Conservation (phyloP, 2,888 invertebrate genomes). For the Nysson spinosus region DNA sequence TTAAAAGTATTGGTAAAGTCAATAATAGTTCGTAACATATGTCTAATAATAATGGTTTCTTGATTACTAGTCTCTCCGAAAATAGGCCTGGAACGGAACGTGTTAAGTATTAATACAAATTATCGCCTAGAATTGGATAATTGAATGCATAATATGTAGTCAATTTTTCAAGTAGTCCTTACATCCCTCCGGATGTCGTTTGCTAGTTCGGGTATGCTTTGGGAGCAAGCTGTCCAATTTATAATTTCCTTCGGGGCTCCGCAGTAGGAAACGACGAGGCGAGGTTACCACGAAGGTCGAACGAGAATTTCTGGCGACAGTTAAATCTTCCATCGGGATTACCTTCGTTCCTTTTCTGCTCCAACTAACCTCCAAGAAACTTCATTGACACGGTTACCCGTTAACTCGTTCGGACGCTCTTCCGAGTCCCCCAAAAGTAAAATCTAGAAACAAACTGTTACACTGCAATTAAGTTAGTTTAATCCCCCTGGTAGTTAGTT, state of each 20-base stretch:
- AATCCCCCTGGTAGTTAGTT: neutral
- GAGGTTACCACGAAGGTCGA: constrained; percentile 34
- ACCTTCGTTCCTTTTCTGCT: constrained; percentile 35
- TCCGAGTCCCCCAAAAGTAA: neutral
- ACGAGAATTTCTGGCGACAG: constrained; percentile 54
- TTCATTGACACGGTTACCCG: constrained; percentile 37
- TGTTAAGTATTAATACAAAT: too few species aligned
- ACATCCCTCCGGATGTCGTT: constrained; percentile 4
- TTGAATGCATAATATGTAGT: neutral
- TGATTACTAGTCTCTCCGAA: too few species aligned
- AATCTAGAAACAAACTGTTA: neutral
- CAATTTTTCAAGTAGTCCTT: neutral
- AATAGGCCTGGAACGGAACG: too few species aligned
- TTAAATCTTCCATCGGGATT: constrained; percentile 62
- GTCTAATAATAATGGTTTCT: too few species aligned
- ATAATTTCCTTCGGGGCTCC: constrained; percentile 55
- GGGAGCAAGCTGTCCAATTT: constrained; percentile 50
- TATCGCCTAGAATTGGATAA: neutral
- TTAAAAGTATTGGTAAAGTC: too few species aligned
- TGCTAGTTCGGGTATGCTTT: constrained; percentile 8
- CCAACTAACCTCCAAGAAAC: constrained; percentile 22
- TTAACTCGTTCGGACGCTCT: constrained; percentile 16
- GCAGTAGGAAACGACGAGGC: constrained; percentile 23
- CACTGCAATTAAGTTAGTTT: neutral
- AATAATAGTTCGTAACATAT: too few species aligned